A percentile compares a stretch with the other conserved stretches of the same genome.
These are phyloP conservation scores for Leptinotarsa defecta DNA, from an alignment of 1,140 invertebrate species.

Conservation along the genomic window DNA sequence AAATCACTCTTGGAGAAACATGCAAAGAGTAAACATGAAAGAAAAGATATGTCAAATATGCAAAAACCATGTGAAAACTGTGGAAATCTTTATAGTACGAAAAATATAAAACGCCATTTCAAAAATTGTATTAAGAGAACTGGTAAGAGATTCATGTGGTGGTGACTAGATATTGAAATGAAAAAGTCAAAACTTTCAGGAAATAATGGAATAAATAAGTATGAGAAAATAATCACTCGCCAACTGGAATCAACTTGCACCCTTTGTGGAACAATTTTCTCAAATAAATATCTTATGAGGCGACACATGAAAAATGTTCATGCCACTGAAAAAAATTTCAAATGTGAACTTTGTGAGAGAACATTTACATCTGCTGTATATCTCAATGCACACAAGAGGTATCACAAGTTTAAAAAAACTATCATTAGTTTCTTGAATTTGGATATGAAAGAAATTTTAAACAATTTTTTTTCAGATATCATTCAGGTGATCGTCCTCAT, in stretches of 20 bases:
- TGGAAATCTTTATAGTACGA: constrained; percentile 16
- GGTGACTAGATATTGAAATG: not conserved
- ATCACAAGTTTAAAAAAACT: constrained; percentile 41
- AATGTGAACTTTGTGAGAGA: constrained; percentile 76
- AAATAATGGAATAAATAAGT: not conserved
- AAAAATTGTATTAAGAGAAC: constrained; percentile 22
- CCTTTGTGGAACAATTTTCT: constrained; percentile 38
- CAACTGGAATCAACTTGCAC: constrained; percentile 23
- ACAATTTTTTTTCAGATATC: constrained; percentile 19
- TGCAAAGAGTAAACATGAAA: constrained; percentile 18
- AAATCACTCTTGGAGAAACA: constrained; percentile 15
- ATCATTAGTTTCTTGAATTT: not conserved
- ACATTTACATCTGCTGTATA: constrained; percentile 70
- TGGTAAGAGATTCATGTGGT: not conserved
- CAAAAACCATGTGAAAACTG: constrained; percentile 28
- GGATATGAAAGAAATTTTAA: not conserved
- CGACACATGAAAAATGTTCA: constrained; percentile 55
- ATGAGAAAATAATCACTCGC: not conserved
- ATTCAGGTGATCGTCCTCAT: constrained; percentile 63
- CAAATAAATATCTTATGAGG: constrained; percentile 43
- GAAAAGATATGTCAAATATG: constrained; percentile 10
- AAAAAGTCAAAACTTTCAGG: not conserved
- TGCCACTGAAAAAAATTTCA: constrained; percentile 65
- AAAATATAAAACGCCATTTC: constrained; percentile 28
- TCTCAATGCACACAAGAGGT: constrained; percentile 69